Evolutionary conservation across 2,113 vertebrate genomes (phyloP).

Genomic region (Odontesthes bonariensis): DNA sequence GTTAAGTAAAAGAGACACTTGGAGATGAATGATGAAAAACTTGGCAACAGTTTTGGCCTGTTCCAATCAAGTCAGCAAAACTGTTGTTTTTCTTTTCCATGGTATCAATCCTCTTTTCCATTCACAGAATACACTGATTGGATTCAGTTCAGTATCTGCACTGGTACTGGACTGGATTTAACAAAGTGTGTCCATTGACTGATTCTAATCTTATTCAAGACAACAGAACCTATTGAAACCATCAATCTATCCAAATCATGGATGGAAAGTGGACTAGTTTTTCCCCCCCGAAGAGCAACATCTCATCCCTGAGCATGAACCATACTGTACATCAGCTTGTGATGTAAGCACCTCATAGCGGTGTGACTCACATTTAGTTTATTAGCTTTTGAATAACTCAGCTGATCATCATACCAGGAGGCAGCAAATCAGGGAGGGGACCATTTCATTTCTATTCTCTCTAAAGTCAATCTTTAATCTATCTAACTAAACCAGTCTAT

Average conservation of each 20-base stretch:
- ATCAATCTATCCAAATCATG: neutral
- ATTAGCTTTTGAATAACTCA: too few species aligned
- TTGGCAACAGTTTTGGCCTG: neutral
- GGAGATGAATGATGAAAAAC: neutral
- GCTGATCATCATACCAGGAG: constrained; percentile 35
- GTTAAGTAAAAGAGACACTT: constrained; percentile 1
- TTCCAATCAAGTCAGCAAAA: neutral
- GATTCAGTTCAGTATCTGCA: neutral
- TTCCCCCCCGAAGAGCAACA: neutral
- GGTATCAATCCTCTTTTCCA: neutral
- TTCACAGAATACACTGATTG: neutral
- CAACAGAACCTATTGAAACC: neutral
- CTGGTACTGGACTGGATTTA: neutral
- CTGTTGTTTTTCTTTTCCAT: neutral
- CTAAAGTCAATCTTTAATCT: constrained; percentile 53
- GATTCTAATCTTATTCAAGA: neutral
- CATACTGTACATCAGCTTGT: neutral
- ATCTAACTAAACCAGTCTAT: constrained; percentile 51
- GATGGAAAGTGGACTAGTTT: neutral
- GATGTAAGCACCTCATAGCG: neutral
- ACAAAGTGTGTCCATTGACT: neutral
- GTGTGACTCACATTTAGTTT: too few species aligned
- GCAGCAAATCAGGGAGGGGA: constrained; percentile 21
- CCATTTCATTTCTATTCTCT: constrained; percentile 48
- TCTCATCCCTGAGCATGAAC: neutral